These are phyloP conservation scores for Bicyclus anynana DNA, from an alignment of 1,140 invertebrate genomes.

Conservation along the genomic window DNA sequence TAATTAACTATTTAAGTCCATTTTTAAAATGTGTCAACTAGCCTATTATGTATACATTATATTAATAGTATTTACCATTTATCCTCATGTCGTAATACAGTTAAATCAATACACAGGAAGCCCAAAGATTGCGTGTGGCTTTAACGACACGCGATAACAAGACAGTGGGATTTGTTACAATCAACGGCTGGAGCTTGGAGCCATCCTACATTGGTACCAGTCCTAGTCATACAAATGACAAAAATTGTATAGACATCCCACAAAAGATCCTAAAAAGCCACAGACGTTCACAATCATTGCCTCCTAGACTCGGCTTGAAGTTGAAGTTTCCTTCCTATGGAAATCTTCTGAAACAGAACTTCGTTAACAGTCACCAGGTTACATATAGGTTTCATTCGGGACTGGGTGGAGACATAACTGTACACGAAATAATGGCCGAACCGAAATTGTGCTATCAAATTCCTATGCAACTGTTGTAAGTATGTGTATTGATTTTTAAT, in stretches of 20 bases:
- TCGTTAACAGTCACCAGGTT: constrained; percentile 86
- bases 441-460: constrained; percentile 90
- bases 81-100: no score
- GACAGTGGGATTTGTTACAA: constrained; percentile 89
- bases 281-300: constrained; percentile 90
- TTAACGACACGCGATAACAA: constrained; percentile 79
- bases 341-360: constrained; percentile 80
- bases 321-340: constrained; percentile 84
- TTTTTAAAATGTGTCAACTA: no score
- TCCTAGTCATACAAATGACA: constrained; percentile 81
- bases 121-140: constrained; percentile 79
- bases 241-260: constrained; percentile 52
- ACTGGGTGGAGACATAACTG: constrained; percentile 92
- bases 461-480: constrained; percentile 93
- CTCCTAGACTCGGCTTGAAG: constrained; percentile 87
- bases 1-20: no score
- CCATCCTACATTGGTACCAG: constrained; percentile 84
- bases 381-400: constrained; percentile 96
- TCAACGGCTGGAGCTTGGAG: constrained; percentile 90
- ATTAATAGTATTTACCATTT: not conserved
- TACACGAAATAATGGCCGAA: constrained; percentile 96
- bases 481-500: constrained; percentile 39
- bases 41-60: no score
- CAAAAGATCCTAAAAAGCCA: constrained; percentile 82
- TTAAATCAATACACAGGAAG: constrained; percentile 58